Base-by-base conservation (phyloP, 1,140 invertebrate genomes). In the Plutomurus gul region DNA sequence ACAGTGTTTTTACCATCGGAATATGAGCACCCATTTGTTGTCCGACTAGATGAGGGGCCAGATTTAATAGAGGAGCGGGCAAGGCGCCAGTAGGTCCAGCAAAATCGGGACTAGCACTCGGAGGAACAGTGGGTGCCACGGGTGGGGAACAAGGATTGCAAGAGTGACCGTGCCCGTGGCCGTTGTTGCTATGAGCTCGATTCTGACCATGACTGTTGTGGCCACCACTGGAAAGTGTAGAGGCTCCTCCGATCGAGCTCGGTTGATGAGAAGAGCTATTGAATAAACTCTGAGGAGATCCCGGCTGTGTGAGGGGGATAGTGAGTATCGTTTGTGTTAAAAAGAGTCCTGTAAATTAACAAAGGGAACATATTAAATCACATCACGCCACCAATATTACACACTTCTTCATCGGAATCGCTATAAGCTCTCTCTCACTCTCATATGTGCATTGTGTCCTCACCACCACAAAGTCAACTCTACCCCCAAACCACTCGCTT, bases 301-400 rank as follows among this genome's bases (percentile, higher is more conserved):
- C 85, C 92, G 87, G 86, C 92, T 95, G 92, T 85, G 92, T 94
- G 20, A 95, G 92, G 16, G 95, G 95, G 85, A 97, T 97, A 49
- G 95, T 97, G 71, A 98, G 89, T 75, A 98, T 96, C 82, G 95
- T 96, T 87, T 97, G 96, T 16, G 95, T 94, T 20, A 95, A n/a
- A n/a, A n/a, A 94, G 84, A 96, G 93, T 80, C 95, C 95, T 96
- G 87, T 49, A 86, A 65, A 65, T 65, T 2, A 25, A 65, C 56
- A 65, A 65, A 65, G 56, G 56, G 56, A 36, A 33, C n/a, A 65
- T 65, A 65, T 10, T 65, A 16, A 65, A 16, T 65, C 56, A 65
- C 16, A 36, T 65, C 36, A 65, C 56, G 27, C 18, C 13, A 0
- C 2, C 2, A 27, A 18, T 33, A 65, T 65, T 65, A 65, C 27